A percentile compares a stretch with the other conserved stretches of the same genome.
phyloP scores from a whole-genome alignment of 2,797 vertebrate genomes.

The Lepus townsendii region DNA sequence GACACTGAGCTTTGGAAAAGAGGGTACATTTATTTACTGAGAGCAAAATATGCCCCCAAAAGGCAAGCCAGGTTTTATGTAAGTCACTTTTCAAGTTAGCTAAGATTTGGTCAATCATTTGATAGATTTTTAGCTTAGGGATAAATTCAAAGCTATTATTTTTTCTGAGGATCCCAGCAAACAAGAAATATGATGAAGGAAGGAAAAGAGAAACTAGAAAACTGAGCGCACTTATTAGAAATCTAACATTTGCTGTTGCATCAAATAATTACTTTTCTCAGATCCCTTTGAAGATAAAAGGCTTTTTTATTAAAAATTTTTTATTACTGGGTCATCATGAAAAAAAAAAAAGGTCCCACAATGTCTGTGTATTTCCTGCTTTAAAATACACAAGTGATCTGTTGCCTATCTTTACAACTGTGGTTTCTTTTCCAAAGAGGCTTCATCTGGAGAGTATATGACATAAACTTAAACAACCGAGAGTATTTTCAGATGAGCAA shows the following conservation, averaged over 20 bases:
- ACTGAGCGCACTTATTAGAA: conserved; percentile 85
- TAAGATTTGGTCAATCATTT: conserved; percentile 89
- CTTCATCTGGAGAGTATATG: conserved; percentile 68
- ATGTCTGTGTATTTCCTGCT: conserved; percentile 81
- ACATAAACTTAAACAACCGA: conserved; percentile 70
- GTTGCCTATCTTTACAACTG: conserved; percentile 75
- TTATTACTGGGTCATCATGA: conserved; percentile 78
- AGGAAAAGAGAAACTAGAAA: conserved; percentile 82
- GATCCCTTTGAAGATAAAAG: conserved; percentile 85
- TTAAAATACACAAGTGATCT: conserved; percentile 77
- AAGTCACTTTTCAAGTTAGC: conserved; percentile 84
- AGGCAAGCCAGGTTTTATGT: conserved; percentile 82
- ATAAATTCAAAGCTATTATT: conserved; percentile 88
- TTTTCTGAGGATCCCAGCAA: conserved; percentile 84
- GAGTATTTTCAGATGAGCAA: conserved; percentile 75
- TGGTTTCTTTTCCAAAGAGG: conserved; percentile 81
- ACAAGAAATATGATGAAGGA: conserved; percentile 83
- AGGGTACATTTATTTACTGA: conserved; percentile 67
- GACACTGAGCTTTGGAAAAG: conserved; percentile 73
- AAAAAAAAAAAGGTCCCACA: conserved; percentile 70
- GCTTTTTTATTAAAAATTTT: conserved; percentile 84
- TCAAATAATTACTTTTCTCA: conserved; percentile 86
- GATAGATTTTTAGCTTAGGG: conserved; percentile 86
- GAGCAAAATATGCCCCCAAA: conserved; percentile 75
- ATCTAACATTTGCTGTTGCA: conserved; percentile 85